Percentiles rank a stretch among this genome's conserved stretches.
Conservation (phyloP, 2,113 vertebrate genomes). For the Chaenogobius annularis region DNA sequence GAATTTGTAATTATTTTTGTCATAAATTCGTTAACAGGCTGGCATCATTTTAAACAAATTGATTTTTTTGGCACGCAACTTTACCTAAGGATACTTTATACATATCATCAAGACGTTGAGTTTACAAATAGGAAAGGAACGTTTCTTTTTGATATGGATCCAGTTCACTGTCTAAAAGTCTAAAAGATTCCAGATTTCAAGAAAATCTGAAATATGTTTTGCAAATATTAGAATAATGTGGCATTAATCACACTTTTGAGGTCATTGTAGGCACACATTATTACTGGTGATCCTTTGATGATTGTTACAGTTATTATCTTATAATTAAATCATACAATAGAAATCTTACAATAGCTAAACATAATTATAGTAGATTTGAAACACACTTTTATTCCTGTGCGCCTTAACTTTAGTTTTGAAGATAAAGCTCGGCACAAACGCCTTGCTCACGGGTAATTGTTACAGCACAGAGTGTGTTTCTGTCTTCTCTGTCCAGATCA, state of each 20-base stretch:
- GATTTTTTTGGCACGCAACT: not conserved
- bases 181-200: not conserved
- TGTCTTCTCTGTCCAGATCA: conserved; percentile 36
- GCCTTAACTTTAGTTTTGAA: conserved; percentile 23
- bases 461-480: conserved; percentile 20
- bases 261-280: conserved; percentile 1
- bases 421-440: conserved; percentile 28
- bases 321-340: conserved; percentile 13
- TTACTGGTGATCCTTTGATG: conserved; percentile 5
- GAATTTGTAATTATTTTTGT: not conserved
- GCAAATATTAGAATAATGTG: conserved; percentile 20
- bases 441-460: conserved; percentile 49
- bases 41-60: not conserved
- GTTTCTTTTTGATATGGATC: not conserved
- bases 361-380: not conserved
- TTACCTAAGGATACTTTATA: not conserved
- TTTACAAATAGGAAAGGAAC: not conserved
- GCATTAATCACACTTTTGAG: conserved; percentile 11
- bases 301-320: conserved; percentile 1
- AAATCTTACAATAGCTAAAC: conserved; percentile 20
- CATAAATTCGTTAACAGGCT: not conserved
- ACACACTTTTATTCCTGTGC: conserved; percentile 1
- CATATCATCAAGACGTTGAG: not conserved
- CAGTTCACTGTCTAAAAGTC: not conserved
- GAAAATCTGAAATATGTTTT: conserved; percentile 7